Evolutionary conservation across 2,888 invertebrate genomes (phyloP).

Genomic region (Morpho helenor): DNA sequence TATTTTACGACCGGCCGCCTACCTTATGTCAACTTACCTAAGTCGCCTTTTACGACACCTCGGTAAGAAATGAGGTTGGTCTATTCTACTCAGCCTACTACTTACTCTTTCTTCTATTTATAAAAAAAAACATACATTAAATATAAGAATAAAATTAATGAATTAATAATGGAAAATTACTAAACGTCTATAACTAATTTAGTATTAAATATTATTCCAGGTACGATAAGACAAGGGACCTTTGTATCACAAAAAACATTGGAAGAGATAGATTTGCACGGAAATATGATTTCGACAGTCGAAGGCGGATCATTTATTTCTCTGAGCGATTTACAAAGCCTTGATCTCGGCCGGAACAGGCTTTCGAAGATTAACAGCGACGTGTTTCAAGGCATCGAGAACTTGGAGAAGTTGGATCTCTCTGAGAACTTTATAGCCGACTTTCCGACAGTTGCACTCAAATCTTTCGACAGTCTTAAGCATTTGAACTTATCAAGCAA

Average conservation of each 20-base stretch:
- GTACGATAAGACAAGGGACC: conserved; percentile 82
- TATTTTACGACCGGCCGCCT: too few relatives aligned
- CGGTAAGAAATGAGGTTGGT: too few relatives aligned
- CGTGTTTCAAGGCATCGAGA: conserved; percentile 87
- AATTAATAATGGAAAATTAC: too few relatives aligned
- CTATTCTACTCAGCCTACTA: too few relatives aligned
- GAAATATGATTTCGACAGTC: conserved; percentile 86
- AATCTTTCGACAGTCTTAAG: conserved; percentile 83
- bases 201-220: conserved; percentile 65
- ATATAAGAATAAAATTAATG: too few relatives aligned
- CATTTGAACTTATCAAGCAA: conserved; percentile 91
- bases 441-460: conserved; percentile 88
- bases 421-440: conserved; percentile 92
- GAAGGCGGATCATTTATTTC: conserved; percentile 88
- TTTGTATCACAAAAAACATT: conserved; percentile 85
- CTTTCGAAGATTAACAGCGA: conserved; percentile 90
- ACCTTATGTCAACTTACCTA: too few relatives aligned
- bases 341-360: conserved; percentile 88
- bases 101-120: too few relatives aligned
- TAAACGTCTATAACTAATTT: too few relatives aligned
- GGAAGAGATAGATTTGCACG: conserved; percentile 87
- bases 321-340: conserved; percentile 81
- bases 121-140: too few relatives aligned
- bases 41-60: too few relatives aligned
- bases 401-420: conserved; percentile 88